Evolutionary conservation across 35 echinoderm and acorn worm species (phyloP).

Genomic region (Diadema setosum): DNA sequence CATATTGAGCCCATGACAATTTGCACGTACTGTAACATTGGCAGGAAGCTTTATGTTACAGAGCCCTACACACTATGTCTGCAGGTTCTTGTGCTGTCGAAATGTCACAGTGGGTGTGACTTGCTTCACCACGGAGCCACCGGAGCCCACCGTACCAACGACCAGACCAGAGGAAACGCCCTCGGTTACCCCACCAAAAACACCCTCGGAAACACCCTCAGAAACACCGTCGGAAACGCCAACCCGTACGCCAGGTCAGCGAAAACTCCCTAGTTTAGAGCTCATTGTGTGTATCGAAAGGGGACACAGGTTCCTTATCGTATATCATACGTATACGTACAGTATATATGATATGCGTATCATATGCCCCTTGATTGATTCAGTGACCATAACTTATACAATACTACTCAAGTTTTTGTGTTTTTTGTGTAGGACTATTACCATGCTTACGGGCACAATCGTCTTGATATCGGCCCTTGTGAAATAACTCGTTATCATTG

Average conservation of each 20-base stretch:
- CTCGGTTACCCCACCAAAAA: neutral
- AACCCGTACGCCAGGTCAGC: neutral
- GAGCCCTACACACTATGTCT: neutral
- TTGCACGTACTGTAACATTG: too few species aligned
- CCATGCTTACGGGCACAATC: too few species aligned
- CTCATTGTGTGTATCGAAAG: neutral
- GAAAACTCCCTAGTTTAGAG: neutral
- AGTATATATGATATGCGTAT: neutral
- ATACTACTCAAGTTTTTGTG: too few species aligned
- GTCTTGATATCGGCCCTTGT: too few species aligned
- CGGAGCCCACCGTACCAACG: neutral
- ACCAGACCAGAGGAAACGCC: neutral
- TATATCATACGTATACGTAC: neutral
- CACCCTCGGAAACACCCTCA: neutral
- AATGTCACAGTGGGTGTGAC: neutral
- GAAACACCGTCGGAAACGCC: neutral
- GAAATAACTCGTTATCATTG: too few species aligned
- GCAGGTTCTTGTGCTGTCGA: neutral
- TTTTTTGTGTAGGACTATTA: too few species aligned
- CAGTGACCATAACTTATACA: too few species aligned
- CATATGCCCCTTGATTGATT: too few species aligned
- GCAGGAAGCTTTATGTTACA: too few species aligned
- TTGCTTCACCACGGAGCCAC: neutral
- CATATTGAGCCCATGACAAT: too few species aligned
- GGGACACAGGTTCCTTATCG: neutral